These are phyloP conservation scores for Castor canadensis DNA, from an alignment of 2,113 vertebrate genomes.

Conservation along the genomic window DNA sequence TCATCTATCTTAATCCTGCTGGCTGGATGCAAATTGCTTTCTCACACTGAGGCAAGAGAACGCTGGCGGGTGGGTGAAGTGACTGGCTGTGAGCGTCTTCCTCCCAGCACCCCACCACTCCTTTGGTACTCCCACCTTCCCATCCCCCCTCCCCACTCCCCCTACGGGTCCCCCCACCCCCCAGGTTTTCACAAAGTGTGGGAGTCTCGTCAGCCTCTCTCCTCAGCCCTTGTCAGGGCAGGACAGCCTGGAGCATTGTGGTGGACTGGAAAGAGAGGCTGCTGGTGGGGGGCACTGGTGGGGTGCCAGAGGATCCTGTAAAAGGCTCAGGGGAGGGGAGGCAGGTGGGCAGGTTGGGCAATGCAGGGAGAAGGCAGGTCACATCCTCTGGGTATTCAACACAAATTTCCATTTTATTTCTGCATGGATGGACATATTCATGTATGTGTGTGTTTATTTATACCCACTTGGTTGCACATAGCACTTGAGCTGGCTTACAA, in stretches of 20 bases:
- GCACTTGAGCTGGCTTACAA: background rate
- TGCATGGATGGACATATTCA: background rate
- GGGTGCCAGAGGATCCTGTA: background rate
- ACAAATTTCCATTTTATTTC: background rate
- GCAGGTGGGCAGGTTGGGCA: background rate
- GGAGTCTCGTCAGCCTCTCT: background rate
- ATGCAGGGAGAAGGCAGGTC: background rate
- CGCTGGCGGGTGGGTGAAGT: background rate
- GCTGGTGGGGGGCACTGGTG: background rate
- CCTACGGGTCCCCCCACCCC: no score
- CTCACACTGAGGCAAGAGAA: background rate
- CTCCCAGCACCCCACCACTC: no score
- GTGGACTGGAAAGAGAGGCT: background rate
- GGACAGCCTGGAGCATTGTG: background rate
- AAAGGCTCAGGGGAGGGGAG: background rate
- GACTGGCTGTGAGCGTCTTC: background rate
- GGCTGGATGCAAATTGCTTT: conserved; percentile 54
- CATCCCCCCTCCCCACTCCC: background rate
- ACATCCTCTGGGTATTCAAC: background rate
- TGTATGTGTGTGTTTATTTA: background rate
- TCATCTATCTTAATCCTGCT: conserved; percentile 14
- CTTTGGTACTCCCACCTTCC: background rate
- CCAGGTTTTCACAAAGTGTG: background rate
- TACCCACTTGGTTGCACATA: background rate
- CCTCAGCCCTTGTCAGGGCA: background rate